Evolutionary conservation across 2,888 invertebrate species (phyloP), one percentile per base, ranked within the genome.

Genomic region (Aphidoletes aphidimyza): DNA sequence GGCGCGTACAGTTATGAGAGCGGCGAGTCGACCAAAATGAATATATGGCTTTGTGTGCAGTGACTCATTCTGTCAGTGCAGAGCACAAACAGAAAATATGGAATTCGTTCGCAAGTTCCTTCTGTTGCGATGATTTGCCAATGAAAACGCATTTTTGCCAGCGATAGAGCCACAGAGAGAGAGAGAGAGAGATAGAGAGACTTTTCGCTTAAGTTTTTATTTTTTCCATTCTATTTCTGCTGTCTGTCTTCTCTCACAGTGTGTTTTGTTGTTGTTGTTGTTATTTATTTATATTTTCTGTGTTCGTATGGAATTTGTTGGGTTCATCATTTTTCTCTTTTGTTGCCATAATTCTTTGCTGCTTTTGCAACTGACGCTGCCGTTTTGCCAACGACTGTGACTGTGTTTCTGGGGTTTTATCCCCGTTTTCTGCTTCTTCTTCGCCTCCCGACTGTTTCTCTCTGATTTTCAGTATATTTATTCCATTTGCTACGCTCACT

Each of bases 401-500:
- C n/a, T n/a, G n/a, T n/a, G n/a, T n/a, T n/a, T n/a, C n/a, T n/a
- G n/a, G n/a, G n/a, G n/a, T n/a, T n/a, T n/a, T n/a, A n/a, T n/a
- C n/a, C n/a, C n/a, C n/a, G n/a, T n/a, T 19, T 47, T 47, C 17
- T 47, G 9, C 14, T 19, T 47, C 17, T 17, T 19, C 2, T 8
- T 14, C 47, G 6, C 47, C 22, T 54, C 22, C 2, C 5, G n/a
- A 54, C 22, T 2, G n/a, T 26, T 19, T 54, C n/a, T 2, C 22
- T 54, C 22, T 26, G 22, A 3, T 54, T 54, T 54, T 54, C 26
- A n/a, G 22, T 8, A 54, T 54, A n/a, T 54, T 54, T 54, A 54
- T 54, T 54, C 34, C 78, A 78, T 78, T 78, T 78, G 78, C 78
- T 36, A 78, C 36, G 78, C 78, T 78, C 78, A 78, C 36, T 59